Evolutionary conservation across 2,113 vertebrate species (phyloP).

Genomic region (Heptranchias perlo): DNA sequence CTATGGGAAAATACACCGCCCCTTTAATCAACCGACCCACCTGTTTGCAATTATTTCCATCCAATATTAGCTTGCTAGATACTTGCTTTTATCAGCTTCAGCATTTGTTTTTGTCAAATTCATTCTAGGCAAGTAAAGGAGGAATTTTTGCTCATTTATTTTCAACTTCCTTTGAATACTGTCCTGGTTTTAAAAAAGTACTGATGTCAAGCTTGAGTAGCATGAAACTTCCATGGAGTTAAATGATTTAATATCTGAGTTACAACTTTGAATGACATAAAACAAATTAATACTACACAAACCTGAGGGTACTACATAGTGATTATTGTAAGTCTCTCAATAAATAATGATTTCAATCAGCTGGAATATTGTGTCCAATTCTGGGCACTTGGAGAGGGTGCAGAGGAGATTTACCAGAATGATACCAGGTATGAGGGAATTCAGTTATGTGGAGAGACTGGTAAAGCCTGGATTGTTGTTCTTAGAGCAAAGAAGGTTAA

Average conservation of each 20-base stretch:
- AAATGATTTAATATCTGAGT: not conserved
- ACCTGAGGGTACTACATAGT: not conserved
- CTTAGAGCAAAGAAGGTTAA: no score
- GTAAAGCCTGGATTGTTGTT: no score
- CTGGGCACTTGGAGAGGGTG: no score
- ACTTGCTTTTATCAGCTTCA: conserved; percentile 1
- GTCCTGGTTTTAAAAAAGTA: not conserved
- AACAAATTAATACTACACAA: not conserved
- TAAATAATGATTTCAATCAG: not conserved
- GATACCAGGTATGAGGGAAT: no score
- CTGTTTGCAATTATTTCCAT: not conserved
- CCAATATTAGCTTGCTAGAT: not conserved
- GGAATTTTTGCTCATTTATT: not conserved
- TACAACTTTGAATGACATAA: not conserved
- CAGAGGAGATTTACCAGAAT: no score
- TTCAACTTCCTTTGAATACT: not conserved
- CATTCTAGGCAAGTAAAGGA: not conserved
- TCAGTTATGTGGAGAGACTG: no score
- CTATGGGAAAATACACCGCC: not conserved
- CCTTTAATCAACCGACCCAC: no score
- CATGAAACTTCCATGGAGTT: not conserved
- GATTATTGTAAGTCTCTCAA: not conserved
- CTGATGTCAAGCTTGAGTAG: not conserved
- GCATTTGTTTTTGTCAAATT: not conserved
- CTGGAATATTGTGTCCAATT: no score